Percentiles rank a stretch among this genome's conserved stretches.
Evolutionary conservation across 2,888 invertebrate genomes (phyloP).

Genomic region (Drosophila nr. medialis): DNA sequence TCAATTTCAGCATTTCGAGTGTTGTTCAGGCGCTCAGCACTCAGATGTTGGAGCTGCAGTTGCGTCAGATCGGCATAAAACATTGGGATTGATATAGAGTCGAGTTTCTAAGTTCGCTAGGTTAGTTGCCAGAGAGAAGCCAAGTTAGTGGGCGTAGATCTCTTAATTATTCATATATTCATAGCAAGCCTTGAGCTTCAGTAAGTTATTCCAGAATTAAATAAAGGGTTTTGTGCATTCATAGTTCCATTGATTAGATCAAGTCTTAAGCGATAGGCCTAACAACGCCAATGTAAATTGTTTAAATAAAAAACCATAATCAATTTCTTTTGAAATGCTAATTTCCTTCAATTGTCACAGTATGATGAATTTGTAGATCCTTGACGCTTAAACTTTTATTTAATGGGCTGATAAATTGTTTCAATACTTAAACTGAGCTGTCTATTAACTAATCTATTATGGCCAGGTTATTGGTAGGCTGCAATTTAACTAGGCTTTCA

Average conservation of each 20-base stretch:
- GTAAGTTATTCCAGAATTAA: neutral
- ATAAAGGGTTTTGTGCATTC: neutral
- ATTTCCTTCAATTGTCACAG: no score
- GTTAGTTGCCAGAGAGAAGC: constrained; percentile 25
- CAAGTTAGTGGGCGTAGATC: constrained; percentile 20
- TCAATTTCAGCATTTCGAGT: constrained; percentile 90
- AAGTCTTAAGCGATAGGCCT: neutral
- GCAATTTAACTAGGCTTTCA: constrained; percentile 43
- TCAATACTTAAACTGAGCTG: neutral
- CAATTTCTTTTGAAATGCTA: no score
- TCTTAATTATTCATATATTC: neutral
- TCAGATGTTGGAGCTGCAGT: constrained; percentile 63
- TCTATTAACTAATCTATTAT: constrained; percentile 41
- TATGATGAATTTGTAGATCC: neutral
- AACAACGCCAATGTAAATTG: neutral
- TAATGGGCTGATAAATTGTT: constrained; percentile 3
- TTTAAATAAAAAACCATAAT: neutral
- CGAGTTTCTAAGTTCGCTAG: neutral
- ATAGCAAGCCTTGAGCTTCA: neutral
- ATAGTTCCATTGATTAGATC: neutral
- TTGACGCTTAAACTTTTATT: constrained; percentile 5
- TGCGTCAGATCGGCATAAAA: neutral
- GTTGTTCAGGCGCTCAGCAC: constrained; percentile 87
- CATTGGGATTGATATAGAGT: neutral
- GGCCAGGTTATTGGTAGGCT: constrained; percentile 44